A percentile compares a stretch with the other conserved stretches of the same genome.
Conservation (phyloP, 2,888 invertebrate species). For the Meliscaeva auricollis region DNA sequence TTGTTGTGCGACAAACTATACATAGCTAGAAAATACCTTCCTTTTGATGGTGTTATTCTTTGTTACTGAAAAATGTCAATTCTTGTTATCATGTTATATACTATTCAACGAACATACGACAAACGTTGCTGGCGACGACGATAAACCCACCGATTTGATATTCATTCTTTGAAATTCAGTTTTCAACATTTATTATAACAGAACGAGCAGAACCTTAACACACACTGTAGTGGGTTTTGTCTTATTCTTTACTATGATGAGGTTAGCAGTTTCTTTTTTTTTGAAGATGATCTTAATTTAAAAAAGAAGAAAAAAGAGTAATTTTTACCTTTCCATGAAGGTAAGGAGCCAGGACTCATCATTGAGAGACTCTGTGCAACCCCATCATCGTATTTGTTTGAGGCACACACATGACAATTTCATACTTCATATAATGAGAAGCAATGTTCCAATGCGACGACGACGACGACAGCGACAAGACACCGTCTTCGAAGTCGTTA, state of each 20-base stretch:
- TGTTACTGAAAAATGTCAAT: slow-evolving; percentile 67
- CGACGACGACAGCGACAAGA: slow-evolving; percentile 18
- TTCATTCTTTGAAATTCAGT: slow-evolving; percentile 66
- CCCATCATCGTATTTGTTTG: neutral
- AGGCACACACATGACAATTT: slow-evolving; percentile 55
- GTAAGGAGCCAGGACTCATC: slow-evolving; percentile 10
- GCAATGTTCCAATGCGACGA: slow-evolving; percentile 45
- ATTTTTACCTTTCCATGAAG: slow-evolving; percentile 61
- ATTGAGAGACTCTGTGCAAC: slow-evolving; percentile 44
- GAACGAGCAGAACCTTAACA: slow-evolving; percentile 35
- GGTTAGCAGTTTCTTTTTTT: slow-evolving; percentile 49
- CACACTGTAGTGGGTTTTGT: slow-evolving; percentile 9
- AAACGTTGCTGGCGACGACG: neutral
- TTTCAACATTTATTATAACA: slow-evolving; percentile 38
- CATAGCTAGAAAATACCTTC: neutral
- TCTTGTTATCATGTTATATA: slow-evolving; percentile 60
- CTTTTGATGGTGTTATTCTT: slow-evolving; percentile 23
- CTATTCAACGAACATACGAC: slow-evolving; percentile 13
- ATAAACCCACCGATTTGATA: slow-evolving; percentile 53
- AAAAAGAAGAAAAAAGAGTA: slow-evolving; percentile 37
- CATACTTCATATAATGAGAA: slow-evolving; percentile 51
- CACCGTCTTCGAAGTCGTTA: slow-evolving; percentile 64
- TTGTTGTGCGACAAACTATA: slow-evolving; percentile 4
- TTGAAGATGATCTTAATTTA: slow-evolving; percentile 50
- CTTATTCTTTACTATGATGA: slow-evolving; percentile 24